Evolutionary conservation across 2,797 vertebrate genomes (phyloP).

Genomic region (Pelobates cultripes): DNA sequence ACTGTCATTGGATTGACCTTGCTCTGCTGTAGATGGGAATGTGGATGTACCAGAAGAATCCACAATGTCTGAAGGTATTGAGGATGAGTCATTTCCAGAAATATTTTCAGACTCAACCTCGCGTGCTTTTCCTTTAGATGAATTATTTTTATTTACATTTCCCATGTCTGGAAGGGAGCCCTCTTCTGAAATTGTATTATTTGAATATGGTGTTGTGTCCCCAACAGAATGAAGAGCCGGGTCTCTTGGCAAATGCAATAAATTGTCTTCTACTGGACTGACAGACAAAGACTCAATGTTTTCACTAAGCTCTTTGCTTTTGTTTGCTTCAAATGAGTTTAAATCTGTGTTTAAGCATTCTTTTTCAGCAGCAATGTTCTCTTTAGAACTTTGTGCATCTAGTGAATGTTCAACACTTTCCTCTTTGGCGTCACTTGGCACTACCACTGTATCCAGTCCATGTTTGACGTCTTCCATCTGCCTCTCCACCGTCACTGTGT

Average conservation of each 20-base stretch:
- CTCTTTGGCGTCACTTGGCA: conserved; percentile 42
- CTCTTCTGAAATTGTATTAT: not conserved
- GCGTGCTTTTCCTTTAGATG: not conserved
- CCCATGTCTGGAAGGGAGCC: conserved; percentile 21
- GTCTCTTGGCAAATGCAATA: not conserved
- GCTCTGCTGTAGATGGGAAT: not conserved
- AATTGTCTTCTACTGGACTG: not conserved
- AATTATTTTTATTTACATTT: conserved; percentile 23
- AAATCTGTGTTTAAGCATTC: not conserved
- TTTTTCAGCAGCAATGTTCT: not conserved
- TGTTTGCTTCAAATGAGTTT: not conserved
- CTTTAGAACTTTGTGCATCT: conserved; percentile 1
- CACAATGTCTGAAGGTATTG: not conserved
- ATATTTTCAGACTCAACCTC: not conserved
- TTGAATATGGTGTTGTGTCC: not conserved
- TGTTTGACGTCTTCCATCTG: conserved; percentile 57
- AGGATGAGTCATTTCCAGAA: not conserved
- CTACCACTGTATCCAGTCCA: conserved; percentile 22
- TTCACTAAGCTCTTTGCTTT: not conserved
- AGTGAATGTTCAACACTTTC: conserved; percentile 54
- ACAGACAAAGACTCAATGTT: not conserved
- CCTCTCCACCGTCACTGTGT: conserved; percentile 55
- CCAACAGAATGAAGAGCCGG: not conserved
- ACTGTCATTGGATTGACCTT: not conserved
- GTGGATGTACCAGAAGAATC: not conserved